Conservation (phyloP, 2,888 invertebrate species). For the Macrosiphum euphorbiae region DNA sequence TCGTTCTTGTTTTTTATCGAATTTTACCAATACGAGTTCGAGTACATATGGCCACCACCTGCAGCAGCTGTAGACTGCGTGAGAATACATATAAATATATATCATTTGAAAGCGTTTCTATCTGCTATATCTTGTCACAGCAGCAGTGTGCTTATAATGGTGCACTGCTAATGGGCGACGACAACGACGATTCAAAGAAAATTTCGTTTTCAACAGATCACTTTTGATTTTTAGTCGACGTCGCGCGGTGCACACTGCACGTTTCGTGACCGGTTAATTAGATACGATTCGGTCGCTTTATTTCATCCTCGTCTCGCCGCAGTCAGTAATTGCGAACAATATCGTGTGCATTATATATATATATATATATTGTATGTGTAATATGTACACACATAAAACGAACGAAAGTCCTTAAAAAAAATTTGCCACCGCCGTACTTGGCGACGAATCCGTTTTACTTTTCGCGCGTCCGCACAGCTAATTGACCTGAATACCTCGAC, state of each 20-base stretch:
- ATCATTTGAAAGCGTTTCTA: neutral
- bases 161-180: neutral
- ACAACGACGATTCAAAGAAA: conserved; percentile 16
- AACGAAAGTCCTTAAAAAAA: conserved; percentile 49
- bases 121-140: neutral
- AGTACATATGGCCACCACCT: neutral
- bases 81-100: neutral
- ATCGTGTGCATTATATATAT: neutral
- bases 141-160: neutral
- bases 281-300: conserved; percentile 40
- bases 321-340: conserved; percentile 17
- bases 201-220: conserved; percentile 57
- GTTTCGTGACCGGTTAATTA: conserved; percentile 54
- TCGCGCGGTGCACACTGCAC: neutral
- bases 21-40: neutral
- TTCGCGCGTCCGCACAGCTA: conserved; percentile 38
- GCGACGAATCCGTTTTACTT: conserved; percentile 59
- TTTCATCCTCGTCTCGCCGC: conserved; percentile 36
- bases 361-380: neutral
- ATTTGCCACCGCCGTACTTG: conserved; percentile 43
- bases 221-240: conserved; percentile 43
- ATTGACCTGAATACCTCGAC: conserved; percentile 61
- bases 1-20: neutral
- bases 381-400: neutral
- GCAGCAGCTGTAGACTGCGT: neutral